Evolutionary conservation across 2,888 invertebrate genomes (phyloP), one percentile per base, ranked within the genome.

Genomic region (Augiades crinisus): DNA sequence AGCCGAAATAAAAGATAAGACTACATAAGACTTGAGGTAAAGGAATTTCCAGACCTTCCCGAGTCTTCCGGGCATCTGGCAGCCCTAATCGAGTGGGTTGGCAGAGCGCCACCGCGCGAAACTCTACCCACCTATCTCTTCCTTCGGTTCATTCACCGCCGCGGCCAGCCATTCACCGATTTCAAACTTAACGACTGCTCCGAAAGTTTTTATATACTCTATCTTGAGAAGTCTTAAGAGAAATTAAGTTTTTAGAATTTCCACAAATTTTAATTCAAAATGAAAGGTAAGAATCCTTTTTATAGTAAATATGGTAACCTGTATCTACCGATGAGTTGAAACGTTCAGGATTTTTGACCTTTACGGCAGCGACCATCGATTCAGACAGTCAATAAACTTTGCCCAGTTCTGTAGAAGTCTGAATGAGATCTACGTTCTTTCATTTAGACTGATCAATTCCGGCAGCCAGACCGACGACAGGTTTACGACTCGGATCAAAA

Each of bases 101-200:
- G 63, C 64, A 59, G 49, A 43, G 19, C 47, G 59, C 64, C 63
- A 60, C 45, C 47, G 38, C 57, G 54, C 54, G 45, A 46, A 56
- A 49, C 57, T n/a, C n/a, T 44, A 51, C 59, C 50, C 52, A 54
- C 54, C 47, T 30, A 30, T 30, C 30, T 19, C 56, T 57, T 57
- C 33, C 16, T 49, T 51, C 47, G 52, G 63, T 62, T 63, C 66
- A 59, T 64, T 61, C 63, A 60, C 61, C 57, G 62, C 34, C 24
- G 44, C 55, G 47, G 52, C 55, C 45, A 46, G 49, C 55, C 53
- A 54, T 56, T 51, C 57, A 57, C 22, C 16, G 17, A 46, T 24
- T 34, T 56, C 55, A 49, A 51, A 46, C 45, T 31, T 38, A n/a
- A 40, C 33, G 33, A 47, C 31, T 45, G 51, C 41, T 36, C 4